Percentiles rank a stretch among this genome's conserved stretches.
These are phyloP conservation scores for Cyanocitta stelleri DNA, from an alignment of 2,113 vertebrate species.

Conservation along the genomic window DNA sequence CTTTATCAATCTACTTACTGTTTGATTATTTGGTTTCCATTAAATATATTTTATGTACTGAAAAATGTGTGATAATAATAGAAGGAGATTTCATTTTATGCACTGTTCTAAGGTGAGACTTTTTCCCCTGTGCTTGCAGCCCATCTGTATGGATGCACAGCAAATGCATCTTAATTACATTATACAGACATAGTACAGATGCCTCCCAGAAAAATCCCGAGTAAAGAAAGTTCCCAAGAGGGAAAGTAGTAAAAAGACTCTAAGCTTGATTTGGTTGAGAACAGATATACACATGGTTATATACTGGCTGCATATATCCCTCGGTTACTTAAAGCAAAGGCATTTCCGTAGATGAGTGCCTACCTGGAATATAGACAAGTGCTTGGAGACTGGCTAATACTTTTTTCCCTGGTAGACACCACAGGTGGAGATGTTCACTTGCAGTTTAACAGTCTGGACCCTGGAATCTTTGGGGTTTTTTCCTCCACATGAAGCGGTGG, in stretches of 20 bases:
- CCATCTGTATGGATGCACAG: neutral
- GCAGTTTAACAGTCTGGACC: neutral
- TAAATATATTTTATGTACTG: constrained; percentile 8
- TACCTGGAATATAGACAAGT: neutral
- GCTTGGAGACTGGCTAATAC: neutral
- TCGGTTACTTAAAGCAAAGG: neutral
- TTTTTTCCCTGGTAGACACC: neutral
- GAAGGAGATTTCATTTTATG: neutral
- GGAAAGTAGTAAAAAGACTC: neutral
- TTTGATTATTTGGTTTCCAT: neutral
- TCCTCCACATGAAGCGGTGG: neutral
- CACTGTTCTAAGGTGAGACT: neutral
- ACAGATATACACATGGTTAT: accelerated
- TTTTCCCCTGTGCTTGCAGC: neutral
- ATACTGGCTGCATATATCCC: neutral
- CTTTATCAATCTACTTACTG: neutral
- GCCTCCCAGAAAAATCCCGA: neutral
- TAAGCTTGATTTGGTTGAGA: neutral
- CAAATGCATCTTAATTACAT: neutral
- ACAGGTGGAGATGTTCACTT: neutral
- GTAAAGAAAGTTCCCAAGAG: neutral
- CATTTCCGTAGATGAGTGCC: neutral
- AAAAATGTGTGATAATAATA: neutral
- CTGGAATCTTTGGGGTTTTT: neutral
- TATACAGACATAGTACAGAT: neutral